These are phyloP conservation scores for Harpagoxenus sublaevis DNA, from an alignment of 2,888 invertebrate species.

Conservation along the genomic window DNA sequence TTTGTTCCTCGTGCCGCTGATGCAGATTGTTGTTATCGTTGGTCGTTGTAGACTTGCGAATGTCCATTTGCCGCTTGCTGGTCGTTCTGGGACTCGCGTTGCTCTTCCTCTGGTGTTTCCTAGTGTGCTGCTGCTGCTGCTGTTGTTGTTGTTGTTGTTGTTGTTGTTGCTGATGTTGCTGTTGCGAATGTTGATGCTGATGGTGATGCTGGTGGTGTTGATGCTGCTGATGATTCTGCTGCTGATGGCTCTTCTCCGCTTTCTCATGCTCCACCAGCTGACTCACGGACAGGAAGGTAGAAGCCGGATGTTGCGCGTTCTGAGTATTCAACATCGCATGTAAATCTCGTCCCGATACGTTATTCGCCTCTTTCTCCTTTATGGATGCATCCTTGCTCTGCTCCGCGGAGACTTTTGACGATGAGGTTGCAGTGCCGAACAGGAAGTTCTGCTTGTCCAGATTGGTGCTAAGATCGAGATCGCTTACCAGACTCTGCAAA, in stretches of 20 bases:
- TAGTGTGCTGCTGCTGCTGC: conserved; percentile 75
- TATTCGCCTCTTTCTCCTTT: conserved; percentile 81
- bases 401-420: conserved; percentile 71
- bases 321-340: conserved; percentile 83
- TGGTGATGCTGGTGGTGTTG: conserved; percentile 75
- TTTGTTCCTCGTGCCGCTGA: conserved; percentile 81
- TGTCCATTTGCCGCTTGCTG: conserved; percentile 83
- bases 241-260: conserved; percentile 81
- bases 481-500: conserved; percentile 89
- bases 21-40: conserved; percentile 76
- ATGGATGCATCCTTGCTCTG: conserved; percentile 75
- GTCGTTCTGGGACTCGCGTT: conserved; percentile 81
- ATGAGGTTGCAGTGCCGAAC: conserved; percentile 79
- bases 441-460: conserved; percentile 84
- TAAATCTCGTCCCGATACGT: conserved; percentile 77
- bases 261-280: conserved; percentile 89
- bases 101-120: conserved; percentile 83
- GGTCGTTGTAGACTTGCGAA: conserved; percentile 78
- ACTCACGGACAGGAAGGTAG: conserved; percentile 89
- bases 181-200: conserved; percentile 73
- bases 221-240: conserved; percentile 73
- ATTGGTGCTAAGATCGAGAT: conserved; percentile 87
- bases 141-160: conserved; percentile 75
- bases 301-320: conserved; percentile 83
- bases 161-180: conserved; percentile 75